These are phyloP conservation scores for Conops quadrifasciatus DNA, from an alignment of 2,888 invertebrate genomes.

Conservation along the genomic window DNA sequence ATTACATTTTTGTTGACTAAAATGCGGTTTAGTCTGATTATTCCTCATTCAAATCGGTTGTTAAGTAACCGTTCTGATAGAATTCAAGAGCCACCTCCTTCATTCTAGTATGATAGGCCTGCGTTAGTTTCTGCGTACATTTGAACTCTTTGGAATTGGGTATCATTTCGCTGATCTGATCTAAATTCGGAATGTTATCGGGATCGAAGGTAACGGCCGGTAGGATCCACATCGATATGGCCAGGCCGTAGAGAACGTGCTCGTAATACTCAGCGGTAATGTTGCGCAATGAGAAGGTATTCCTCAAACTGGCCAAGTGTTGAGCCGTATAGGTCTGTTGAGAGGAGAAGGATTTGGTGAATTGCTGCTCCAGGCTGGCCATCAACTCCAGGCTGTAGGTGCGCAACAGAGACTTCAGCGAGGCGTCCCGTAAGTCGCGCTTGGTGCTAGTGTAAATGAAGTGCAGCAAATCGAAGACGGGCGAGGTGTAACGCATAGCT, in stretches of 20 bases:
- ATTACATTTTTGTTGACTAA: no score
- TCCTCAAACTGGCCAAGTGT: constrained; percentile 47
- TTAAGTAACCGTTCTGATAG: constrained; percentile 58
- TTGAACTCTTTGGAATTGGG: constrained; percentile 55
- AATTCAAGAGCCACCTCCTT: constrained; percentile 60
- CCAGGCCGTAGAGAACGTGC: constrained; percentile 60
- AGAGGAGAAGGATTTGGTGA: constrained; percentile 42
- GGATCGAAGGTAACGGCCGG: constrained; percentile 64
- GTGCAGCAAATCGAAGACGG: constrained; percentile 62
- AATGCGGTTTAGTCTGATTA: no score
- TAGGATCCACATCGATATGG: constrained; percentile 60
- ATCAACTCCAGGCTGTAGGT: constrained; percentile 54
- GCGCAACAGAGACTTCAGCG: constrained; percentile 54
- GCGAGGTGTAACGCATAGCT: constrained; percentile 61
- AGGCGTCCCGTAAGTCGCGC: constrained; percentile 53
- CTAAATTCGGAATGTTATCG: constrained; percentile 60
- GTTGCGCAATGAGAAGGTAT: constrained; percentile 54
- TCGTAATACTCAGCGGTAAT: constrained; percentile 56
- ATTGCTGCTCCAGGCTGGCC: constrained; percentile 51
- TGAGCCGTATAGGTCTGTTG: not conserved
- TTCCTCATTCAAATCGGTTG: constrained; percentile 31
- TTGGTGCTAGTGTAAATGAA: constrained; percentile 63
- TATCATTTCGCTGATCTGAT: constrained; percentile 56
- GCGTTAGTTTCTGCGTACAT: constrained; percentile 58
- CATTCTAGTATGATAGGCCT: constrained; percentile 61